phyloP scores from a whole-genome alignment of 2,888 invertebrate genomes.

The Odontothrips loti region DNA sequence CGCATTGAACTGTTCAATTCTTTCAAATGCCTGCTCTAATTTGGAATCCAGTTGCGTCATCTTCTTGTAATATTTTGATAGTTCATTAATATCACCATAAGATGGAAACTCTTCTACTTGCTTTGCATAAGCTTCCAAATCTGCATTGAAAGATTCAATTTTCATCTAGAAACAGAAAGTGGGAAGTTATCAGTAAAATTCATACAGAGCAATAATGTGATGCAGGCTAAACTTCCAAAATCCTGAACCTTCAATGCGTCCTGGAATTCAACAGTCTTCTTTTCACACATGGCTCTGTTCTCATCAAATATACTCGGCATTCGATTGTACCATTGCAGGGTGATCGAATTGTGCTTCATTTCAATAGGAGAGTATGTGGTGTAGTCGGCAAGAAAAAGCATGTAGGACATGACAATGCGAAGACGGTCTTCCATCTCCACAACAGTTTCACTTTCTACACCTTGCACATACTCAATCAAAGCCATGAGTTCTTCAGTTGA shows the following conservation, averaged over 20 bases:
- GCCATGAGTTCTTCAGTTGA: slow-evolving; percentile 84
- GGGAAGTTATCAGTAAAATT: slow-evolving; percentile 23
- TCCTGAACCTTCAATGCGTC: slow-evolving; percentile 61
- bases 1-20: slow-evolving; percentile 83
- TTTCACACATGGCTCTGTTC: slow-evolving; percentile 70
- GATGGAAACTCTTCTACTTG: slow-evolving; percentile 81
- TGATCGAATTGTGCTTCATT: slow-evolving; percentile 81
- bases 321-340: slow-evolving; percentile 79
- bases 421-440: slow-evolving; percentile 73
- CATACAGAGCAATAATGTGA: background rate
- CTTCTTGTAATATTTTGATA: slow-evolving; percentile 72
- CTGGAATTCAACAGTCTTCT: slow-evolving; percentile 83
- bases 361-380: slow-evolving; percentile 74
- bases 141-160: slow-evolving; percentile 76
- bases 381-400: slow-evolving; percentile 80
- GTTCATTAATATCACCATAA: slow-evolving; percentile 79
- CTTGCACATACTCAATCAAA: slow-evolving; percentile 69
- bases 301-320: slow-evolving; percentile 79
- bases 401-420: slow-evolving; percentile 60
- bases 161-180: slow-evolving; percentile 48
- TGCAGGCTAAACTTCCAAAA: background rate
- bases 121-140: slow-evolving; percentile 70
- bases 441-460: slow-evolving; percentile 66
- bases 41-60: slow-evolving; percentile 72
- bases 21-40: slow-evolving; percentile 67